These are phyloP conservation scores for Tetheella fluctuosa DNA, from an alignment of 2,888 invertebrate genomes.

Conservation along the genomic window DNA sequence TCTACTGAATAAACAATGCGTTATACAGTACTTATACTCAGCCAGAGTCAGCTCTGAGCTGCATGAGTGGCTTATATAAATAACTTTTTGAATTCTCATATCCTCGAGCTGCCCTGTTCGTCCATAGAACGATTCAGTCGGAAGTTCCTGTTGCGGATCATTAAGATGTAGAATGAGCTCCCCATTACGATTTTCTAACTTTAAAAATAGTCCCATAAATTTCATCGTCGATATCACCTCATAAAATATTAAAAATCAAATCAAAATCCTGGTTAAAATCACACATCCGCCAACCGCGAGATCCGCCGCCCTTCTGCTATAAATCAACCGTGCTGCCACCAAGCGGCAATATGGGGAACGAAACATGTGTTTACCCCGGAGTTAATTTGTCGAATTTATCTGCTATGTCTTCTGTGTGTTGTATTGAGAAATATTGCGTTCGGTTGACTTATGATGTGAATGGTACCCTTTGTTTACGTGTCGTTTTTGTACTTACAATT, in stretches of 20 bases:
- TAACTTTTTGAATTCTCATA: no score
- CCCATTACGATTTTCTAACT: no score
- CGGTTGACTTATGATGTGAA: conserved; percentile 45
- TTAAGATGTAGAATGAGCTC: no score
- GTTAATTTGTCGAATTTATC: conserved; percentile 84
- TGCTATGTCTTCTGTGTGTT: conserved; percentile 66
- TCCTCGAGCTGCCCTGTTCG: no score
- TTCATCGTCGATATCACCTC: conserved; percentile 23
- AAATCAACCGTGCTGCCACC: conserved; percentile 80
- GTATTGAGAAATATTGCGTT: conserved; percentile 79
- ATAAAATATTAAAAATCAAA: conserved; percentile 45
- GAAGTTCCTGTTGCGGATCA: no score
- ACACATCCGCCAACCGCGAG: conserved; percentile 53
- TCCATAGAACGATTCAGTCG: no score
- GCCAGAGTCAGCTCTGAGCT: no score
- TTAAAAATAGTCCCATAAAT: no score
- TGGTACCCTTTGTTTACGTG: conserved; percentile 30
- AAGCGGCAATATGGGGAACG: conserved; percentile 78
- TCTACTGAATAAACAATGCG: no score
- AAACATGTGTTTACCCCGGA: conserved; percentile 82
- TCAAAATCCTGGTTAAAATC: conserved; percentile 33
- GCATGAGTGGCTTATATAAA: no score
- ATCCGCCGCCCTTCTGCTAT: conserved; percentile 65
- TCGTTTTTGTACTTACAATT: conserved; percentile 21
- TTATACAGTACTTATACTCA: no score